These are phyloP conservation scores for Acrocephalus kingi DNA, from an alignment of 2,113 vertebrate species.

Conservation along the genomic window DNA sequence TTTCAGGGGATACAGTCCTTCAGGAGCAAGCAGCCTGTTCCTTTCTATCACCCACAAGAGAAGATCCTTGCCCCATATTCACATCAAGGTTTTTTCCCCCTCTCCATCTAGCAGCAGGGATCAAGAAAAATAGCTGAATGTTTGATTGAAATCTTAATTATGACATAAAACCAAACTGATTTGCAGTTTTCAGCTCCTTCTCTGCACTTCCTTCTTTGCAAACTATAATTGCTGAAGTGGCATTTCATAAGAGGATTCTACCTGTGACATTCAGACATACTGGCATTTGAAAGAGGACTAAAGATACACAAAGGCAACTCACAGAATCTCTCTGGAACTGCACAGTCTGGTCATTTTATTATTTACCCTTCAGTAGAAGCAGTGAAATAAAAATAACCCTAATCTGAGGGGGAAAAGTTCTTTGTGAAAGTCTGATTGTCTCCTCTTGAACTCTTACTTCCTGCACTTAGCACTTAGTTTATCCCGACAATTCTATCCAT, in stretches of 20 bases:
- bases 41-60: background rate
- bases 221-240: slow-evolving; percentile 11
- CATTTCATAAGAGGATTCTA: slow-evolving; percentile 11
- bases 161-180: background rate
- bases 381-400: background rate
- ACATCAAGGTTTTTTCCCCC: background rate
- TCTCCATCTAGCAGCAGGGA: background rate
- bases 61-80: background rate
- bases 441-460: background rate
- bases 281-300: slow-evolving; percentile 14
- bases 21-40: background rate
- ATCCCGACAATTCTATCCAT: background rate
- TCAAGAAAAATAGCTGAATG: background rate
- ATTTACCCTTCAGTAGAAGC: background rate
- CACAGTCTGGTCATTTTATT: background rate
- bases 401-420: background rate
- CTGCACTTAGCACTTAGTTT: background rate
- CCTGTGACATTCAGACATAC: background rate
- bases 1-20: background rate
- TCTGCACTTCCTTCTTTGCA: background rate
- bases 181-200: background rate
- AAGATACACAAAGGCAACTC: background rate
- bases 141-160: slow-evolving; percentile 20
- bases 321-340: background rate
- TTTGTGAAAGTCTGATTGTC: background rate